Evolutionary conservation across 2,113 vertebrate species (phyloP).

Genomic region (Megaleporinus macrocephalus): DNA sequence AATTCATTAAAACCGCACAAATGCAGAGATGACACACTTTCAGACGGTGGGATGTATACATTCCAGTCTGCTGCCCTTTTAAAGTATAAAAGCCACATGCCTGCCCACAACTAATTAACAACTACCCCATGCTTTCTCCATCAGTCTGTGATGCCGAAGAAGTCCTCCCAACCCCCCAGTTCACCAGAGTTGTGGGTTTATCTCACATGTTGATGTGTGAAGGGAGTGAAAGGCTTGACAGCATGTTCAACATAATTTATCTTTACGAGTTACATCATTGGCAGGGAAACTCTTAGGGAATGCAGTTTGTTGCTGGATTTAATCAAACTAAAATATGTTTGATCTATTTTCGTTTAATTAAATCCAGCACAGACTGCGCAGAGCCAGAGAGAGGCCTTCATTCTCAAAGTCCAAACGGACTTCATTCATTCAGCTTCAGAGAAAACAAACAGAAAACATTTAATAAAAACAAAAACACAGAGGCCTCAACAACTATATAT

Average conservation of each 20-base stretch:
- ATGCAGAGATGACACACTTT: constrained; percentile 13
- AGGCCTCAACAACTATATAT: too few relatives aligned
- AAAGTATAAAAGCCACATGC: neutral
- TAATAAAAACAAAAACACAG: too few relatives aligned
- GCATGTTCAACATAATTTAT: neutral
- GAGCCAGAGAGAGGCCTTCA: too few relatives aligned
- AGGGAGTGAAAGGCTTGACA: too few relatives aligned
- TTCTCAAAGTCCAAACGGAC: too few relatives aligned
- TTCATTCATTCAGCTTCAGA: too few relatives aligned
- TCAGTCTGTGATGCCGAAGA: neutral
- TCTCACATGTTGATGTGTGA: neutral
- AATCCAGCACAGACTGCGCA: too few relatives aligned
- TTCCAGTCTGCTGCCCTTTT: constrained; percentile 26
- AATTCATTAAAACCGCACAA: constrained; percentile 17
- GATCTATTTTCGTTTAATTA: too few relatives aligned
- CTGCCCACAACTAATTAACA: constrained; percentile 7
- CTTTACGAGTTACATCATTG: neutral
- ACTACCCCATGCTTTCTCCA: neutral
- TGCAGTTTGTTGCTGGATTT: too few relatives aligned
- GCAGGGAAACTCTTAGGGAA: too few relatives aligned
- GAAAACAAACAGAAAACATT: too few relatives aligned
- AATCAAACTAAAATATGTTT: too few relatives aligned
- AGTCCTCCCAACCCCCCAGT: neutral
- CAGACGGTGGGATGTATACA: constrained; percentile 7
- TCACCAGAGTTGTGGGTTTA: neutral